phyloP scores from a whole-genome alignment of 2,888 invertebrate genomes.

The Gibbula magus region DNA sequence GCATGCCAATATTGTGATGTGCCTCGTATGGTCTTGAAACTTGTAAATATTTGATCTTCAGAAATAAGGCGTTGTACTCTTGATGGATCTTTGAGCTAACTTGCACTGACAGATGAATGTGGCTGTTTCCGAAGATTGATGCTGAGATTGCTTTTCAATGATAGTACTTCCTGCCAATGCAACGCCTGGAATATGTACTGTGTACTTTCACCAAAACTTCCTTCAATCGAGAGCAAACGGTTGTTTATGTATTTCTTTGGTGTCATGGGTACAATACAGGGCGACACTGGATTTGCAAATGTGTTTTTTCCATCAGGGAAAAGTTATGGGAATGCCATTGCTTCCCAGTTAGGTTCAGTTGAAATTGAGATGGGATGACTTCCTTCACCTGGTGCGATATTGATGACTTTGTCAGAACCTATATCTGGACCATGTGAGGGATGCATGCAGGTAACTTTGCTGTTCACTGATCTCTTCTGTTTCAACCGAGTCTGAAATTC shows the following conservation, averaged over 20 bases:
- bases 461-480: conserved; percentile 27
- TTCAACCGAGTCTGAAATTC: conserved; percentile 26
- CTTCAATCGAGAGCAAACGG: conserved; percentile 23
- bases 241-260: conserved; percentile 35
- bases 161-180: conserved; percentile 33
- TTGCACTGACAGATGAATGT: conserved; percentile 27
- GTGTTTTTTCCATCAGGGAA: conserved; percentile 30
- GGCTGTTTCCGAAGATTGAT: conserved; percentile 29
- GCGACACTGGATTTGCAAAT: not conserved
- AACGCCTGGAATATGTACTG: conserved; percentile 36
- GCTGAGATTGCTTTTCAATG: conserved; percentile 27
- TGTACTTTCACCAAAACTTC: conserved; percentile 36
- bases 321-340: conserved; percentile 31
- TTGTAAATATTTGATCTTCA: conserved; percentile 37
- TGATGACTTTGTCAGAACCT: conserved; percentile 25
- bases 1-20: conserved; percentile 39
- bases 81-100: conserved; percentile 34
- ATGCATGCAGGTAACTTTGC: conserved; percentile 25
- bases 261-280: conserved; percentile 19
- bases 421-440: conserved; percentile 31
- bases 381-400: conserved; percentile 35
- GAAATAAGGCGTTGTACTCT: conserved; percentile 20
- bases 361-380: conserved; percentile 28
- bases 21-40: conserved; percentile 39
- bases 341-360: conserved; percentile 33